Base-by-base conservation (phyloP, 2,113 vertebrate species). In the Otus sunia region DNA sequence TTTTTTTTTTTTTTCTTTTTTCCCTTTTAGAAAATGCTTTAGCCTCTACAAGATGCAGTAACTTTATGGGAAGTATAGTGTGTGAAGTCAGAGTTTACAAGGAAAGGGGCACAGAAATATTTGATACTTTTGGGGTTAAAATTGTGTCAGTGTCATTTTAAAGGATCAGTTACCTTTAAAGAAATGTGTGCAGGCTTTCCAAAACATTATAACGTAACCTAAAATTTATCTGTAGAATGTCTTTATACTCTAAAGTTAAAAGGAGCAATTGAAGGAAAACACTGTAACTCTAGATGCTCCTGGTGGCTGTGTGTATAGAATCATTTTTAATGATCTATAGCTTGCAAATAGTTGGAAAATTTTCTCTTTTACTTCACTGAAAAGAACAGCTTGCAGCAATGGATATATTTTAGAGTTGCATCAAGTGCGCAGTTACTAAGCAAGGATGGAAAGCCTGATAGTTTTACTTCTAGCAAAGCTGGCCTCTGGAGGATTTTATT, bases 251-350 rank as follows among this genome's bases (percentile, higher is more conserved):
- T 71, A 8, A 71, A 86, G 73, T 94, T 95, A 82, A 93, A 88
- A 90, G 66, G 32, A 63, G 13, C 56, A 94, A 89, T 55, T 82
- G 86, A 91, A 97, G 77, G 77, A 91, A 91, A 94, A 90, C 69
- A 49, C 27, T 79, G 27, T 91, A 78, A 67, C 32, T 78, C 5
- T 68, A 41, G 55, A 30, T 81, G 49, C n/a, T 92, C 55, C 66
- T 81, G 36, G 17, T 95, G 52, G 18, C 9, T 7, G 43, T 60
- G 41, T 39, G 52, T 60, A 85, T 64, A 30, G 43, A 39, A 81
- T 68, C 27, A 30, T 50, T 89, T 94, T 91, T 89, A 94, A 92
- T 94, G 66, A 89, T 92, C 80, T 81, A 13, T 72, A 85, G 14
- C 60, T 96, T 84, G 45, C 64, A 96, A 91, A 86, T 68, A 89